A percentile compares a stretch with the other conserved stretches of the same genome.
Evolutionary conservation across 2,797 vertebrate genomes (phyloP).

Genomic region (Chelonia mydas): DNA sequence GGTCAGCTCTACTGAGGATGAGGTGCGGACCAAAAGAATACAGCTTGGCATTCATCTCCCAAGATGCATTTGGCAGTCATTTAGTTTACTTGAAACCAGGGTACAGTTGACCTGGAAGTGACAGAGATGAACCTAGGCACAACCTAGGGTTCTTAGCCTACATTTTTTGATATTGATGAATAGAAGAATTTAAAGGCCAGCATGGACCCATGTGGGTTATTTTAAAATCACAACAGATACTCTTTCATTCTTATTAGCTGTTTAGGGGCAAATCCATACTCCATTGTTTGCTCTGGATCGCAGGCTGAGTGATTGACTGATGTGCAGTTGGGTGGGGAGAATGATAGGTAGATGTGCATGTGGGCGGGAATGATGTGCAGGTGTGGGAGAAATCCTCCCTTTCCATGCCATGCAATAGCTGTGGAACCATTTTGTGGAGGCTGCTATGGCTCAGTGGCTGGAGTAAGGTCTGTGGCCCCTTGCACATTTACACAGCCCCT

Average conservation of each 20-base stretch:
- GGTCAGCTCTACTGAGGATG: background rate
- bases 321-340: background rate
- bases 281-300: background rate
- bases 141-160: constrained; percentile 25
- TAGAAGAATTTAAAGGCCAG: constrained; percentile 19
- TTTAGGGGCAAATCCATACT: background rate
- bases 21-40: background rate
- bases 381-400: background rate
- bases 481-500: background rate
- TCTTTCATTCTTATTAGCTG: background rate
- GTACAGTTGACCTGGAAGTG: rapidly evolving
- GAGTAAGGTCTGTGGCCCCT: background rate
- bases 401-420: background rate
- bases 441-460: background rate
- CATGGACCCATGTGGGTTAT: background rate
- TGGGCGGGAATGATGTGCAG: background rate
- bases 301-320: background rate
- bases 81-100: background rate
- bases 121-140: rapidly evolving
- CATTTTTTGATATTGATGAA: background rate
- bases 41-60: rapidly evolving
- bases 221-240: background rate
- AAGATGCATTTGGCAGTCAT: background rate
- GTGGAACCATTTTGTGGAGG: background rate
- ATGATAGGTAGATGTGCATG: background rate